Evolutionary conservation across 2,888 invertebrate species (phyloP).

Genomic region (Eupithecia abbreviata): DNA sequence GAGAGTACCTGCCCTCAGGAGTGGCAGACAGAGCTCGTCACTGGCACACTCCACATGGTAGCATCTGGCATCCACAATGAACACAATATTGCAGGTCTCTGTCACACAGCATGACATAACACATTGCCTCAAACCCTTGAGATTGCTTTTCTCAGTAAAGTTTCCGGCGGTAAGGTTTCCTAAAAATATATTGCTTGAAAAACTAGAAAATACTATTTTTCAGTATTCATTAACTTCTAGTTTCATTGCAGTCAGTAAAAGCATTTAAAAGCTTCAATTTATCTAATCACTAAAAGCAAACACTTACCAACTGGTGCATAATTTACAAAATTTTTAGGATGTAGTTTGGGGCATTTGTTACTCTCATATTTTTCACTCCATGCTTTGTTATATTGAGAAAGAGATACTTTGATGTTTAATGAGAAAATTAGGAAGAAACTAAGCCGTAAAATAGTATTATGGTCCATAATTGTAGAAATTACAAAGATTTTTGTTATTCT

Average conservation of each 20-base stretch:
- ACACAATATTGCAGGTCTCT: slow-evolving; percentile 89
- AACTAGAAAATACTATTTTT: no score
- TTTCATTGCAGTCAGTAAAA: background rate
- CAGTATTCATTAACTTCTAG: background rate
- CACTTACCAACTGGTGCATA: slow-evolving; percentile 83
- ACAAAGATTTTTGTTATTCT: slow-evolving; percentile 12
- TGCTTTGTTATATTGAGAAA: slow-evolving; percentile 72
- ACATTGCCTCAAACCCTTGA: slow-evolving; percentile 85
- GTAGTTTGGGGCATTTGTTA: slow-evolving; percentile 81
- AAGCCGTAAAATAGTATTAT: slow-evolving; percentile 46
- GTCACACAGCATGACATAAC: slow-evolving; percentile 87
- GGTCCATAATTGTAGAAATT: slow-evolving; percentile 47
- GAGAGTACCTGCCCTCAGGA: slow-evolving; percentile 75
- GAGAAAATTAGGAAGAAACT: slow-evolving; percentile 58
- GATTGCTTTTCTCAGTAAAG: slow-evolving; percentile 82
- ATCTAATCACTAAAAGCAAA: background rate
- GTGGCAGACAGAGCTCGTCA: slow-evolving; percentile 89
- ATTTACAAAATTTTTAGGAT: slow-evolving; percentile 82
- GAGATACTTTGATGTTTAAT: slow-evolving; percentile 58
- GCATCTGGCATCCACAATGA: slow-evolving; percentile 89
- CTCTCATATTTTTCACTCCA: slow-evolving; percentile 80
- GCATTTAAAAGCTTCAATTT: background rate
- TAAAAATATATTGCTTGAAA: slow-evolving; percentile 40
- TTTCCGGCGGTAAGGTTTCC: slow-evolving; percentile 84
- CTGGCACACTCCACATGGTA: slow-evolving; percentile 89